Base-by-base conservation (phyloP, 2,797 vertebrate species). In the Sebastiscus albofasciatus region DNA sequence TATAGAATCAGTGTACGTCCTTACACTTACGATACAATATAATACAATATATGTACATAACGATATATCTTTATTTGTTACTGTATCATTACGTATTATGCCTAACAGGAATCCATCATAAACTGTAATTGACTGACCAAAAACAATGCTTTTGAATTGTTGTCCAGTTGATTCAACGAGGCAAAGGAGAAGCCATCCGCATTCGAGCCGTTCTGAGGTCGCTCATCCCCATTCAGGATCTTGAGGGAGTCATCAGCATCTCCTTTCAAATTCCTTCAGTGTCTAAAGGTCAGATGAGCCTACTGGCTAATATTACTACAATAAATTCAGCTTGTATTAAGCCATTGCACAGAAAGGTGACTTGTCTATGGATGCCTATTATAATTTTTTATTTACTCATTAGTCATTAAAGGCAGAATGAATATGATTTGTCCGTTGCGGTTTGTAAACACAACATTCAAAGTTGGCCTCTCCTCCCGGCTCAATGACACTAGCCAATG, bases 151-250 rank as follows among this genome's bases (percentile, higher is more conserved):
- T 72, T 72, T 83, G 5, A 80, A 71, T 75, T 73, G 36, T 82
- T 82, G 11, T 79, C 6, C 83, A 99, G 98, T 88, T 99, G 83
- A 99, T 99, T 90, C 96, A 97, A 79, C 96, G 96, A 31, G 97
- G 97, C 9, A 99, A 98, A 95, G 97, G 97, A 29, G 98, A 99
- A 82, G 98, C 98, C 72, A 96, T 99, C 79, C 96, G 98, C 71
- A 96, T 99, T 80, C 96, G 98, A 79, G 97, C 96, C 65, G 99
- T 99, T 94, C 93, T 99, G 76, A 96, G 97, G 83, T 99, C 98
- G 18, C 95, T 99, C 56, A 96, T 99, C 87, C 97, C 97, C 1
- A 60, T 98, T 75, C 96, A 96, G 88, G 97, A 99, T 89, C 96
- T 99, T 74, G 96, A 98, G 87, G 98, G 97, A 36, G 96, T 99